These are phyloP conservation scores for Flexamia atlantica DNA, from an alignment of 2,888 invertebrate genomes.

Conservation along the genomic window DNA sequence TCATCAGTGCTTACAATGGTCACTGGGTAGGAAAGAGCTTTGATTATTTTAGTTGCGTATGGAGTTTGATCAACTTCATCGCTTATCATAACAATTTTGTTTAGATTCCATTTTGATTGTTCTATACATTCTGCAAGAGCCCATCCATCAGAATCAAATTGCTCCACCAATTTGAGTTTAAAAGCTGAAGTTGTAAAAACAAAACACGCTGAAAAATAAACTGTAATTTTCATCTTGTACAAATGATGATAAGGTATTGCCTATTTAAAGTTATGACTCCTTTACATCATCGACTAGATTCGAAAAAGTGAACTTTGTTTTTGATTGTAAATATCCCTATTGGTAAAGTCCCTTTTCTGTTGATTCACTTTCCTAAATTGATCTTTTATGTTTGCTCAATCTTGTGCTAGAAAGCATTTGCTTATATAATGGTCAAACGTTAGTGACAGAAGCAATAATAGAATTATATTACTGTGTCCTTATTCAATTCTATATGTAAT, in stretches of 20 bases:
- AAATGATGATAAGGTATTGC: too few species aligned
- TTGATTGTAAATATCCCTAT: too few species aligned
- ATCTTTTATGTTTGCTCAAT: neutral
- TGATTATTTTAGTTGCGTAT: slow-evolving; percentile 1
- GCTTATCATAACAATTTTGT: neutral
- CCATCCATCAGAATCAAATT: neutral
- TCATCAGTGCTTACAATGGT: neutral
- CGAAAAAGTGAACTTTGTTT: too few species aligned
- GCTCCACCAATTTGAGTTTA: neutral
- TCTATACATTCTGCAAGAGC: neutral
- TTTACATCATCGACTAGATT: too few species aligned
- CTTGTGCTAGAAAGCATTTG: neutral
- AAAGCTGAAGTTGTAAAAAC: neutral
- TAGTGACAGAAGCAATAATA: neutral
- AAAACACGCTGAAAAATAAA: neutral
- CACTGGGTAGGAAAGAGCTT: neutral
- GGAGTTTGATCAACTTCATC: neutral
- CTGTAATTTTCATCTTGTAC: too few species aligned
- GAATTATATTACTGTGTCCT: too few species aligned
- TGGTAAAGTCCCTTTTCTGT: too few species aligned
- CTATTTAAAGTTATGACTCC: too few species aligned
- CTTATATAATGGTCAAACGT: neutral
- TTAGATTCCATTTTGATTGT: neutral
- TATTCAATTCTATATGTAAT: too few species aligned
- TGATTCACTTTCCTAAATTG: too few species aligned